Base-by-base conservation (phyloP, 1,140 invertebrate species). In the Macrotrachela quadricornifera region DNA sequence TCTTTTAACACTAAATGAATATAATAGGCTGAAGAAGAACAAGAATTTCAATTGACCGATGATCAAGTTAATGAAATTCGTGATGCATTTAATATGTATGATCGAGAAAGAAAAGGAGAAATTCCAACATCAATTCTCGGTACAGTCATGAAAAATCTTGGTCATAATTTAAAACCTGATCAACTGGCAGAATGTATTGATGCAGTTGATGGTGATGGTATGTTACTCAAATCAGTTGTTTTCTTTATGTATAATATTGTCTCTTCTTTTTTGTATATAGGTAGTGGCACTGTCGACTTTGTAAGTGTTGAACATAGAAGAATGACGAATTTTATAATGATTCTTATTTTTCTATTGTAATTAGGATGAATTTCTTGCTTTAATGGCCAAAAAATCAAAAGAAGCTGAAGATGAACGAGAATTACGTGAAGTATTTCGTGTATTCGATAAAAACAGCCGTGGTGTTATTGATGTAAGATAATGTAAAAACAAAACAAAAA, bases 381-480 rank as follows among this genome's bases (percentile, higher is more conserved):
- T 70, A 43, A 68, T 66, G 53, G 61, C 61, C 50, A 59, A 62
- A 36, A 70, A 70, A 57, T 56, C 67, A 21, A 62, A 61, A 44
- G 64, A 68, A 46, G 67, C 69, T 41, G 64, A 69, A 51, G 70
- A 71, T 45, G 68, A 71, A 57, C 61, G 63, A 55, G 70, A 71
- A 59, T 55, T 71, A 49, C 62, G 61, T 57, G 67, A 70, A 54
- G 69, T 68, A 15, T 71, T 71, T 62, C 58, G 66, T 50, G 66
- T 70, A 15, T 59, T 71, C 38, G 70, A 71, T 57, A 71, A 68
- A 54, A 58, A 64, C 47, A 69, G 69, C 54, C 65, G 61, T 57
- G 69, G 69, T 39, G 64, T 64, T 37, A 70, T 71, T 50, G 62
- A 64, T 46, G 64, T 67, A 36, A 30, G 21, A 4, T 30, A 30